A percentile compares a stretch with the other conserved stretches of the same genome.
phyloP scores from a whole-genome alignment of 2,113 vertebrate species.

The Rhinoptilus africanus region DNA sequence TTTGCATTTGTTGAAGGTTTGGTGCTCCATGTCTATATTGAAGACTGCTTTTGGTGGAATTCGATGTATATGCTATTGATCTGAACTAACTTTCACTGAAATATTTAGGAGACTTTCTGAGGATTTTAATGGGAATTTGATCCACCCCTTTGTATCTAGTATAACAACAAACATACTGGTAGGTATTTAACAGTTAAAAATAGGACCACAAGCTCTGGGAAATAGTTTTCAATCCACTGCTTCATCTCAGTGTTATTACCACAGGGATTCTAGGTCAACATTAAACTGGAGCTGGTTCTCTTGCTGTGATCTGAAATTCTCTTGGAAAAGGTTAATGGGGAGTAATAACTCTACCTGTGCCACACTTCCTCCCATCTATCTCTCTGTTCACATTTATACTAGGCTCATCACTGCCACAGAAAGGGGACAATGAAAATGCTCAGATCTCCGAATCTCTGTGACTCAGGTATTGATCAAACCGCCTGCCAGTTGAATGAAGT shows the following conservation, averaged over 20 bases:
- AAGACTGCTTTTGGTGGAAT: background rate
- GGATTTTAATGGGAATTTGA: background rate
- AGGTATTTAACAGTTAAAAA: background rate
- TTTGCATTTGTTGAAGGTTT: background rate
- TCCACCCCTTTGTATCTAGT: background rate
- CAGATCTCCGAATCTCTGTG: background rate
- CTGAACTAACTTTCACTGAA: background rate
- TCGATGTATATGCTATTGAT: background rate
- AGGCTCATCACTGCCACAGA: background rate
- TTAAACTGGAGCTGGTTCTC: background rate
- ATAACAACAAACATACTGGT: background rate
- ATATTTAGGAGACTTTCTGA: background rate
- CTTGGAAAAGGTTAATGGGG: constrained; percentile 9
- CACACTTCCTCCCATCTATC: background rate
- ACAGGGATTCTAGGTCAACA: background rate
- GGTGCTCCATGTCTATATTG: background rate
- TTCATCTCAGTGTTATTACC: background rate
- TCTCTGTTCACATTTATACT: background rate
- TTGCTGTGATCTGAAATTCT: constrained; percentile 1
- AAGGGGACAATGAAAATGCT: background rate
- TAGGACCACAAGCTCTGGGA: background rate
- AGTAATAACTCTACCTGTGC: background rate
- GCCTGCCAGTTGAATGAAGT: background rate
- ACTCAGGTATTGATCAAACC: constrained; percentile 4
- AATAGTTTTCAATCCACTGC: background rate